Conservation (phyloP, 2,113 vertebrate species). For the Upupa epops region DNA sequence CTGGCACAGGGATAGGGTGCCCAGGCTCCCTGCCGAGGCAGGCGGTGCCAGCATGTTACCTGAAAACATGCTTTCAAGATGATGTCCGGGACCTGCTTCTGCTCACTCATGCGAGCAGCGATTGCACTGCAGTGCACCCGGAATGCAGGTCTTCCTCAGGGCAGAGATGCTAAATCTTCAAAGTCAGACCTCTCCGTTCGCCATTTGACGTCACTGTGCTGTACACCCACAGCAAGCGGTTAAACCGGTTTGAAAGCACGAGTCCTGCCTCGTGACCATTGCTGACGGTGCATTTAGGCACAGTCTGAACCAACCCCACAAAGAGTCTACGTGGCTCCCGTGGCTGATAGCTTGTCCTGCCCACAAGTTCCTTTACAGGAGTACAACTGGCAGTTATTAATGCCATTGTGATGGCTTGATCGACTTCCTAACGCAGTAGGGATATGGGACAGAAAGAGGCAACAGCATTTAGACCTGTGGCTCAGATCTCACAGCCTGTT, state of each 20-base stretch:
- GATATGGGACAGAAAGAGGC: neutral
- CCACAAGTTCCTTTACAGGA: neutral
- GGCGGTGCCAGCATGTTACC: neutral
- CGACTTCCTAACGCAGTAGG: neutral
- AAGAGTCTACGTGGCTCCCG: neutral
- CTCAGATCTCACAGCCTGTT: neutral
- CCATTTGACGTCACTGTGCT: neutral
- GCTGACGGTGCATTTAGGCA: neutral
- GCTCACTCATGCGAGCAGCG: neutral
- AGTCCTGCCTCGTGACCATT: neutral
- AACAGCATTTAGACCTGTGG: neutral
- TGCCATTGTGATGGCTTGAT: neutral
- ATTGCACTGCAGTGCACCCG: rapidly evolving
- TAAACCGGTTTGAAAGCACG: neutral
- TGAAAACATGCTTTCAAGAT: neutral
- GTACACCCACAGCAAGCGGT: neutral
- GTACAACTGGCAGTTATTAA: neutral
- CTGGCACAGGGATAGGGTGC: neutral
- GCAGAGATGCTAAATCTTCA: neutral
- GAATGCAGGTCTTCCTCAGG: rapidly evolving
- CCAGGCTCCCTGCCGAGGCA: neutral
- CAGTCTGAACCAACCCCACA: neutral
- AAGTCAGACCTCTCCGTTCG: neutral
- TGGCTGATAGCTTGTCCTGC: neutral
- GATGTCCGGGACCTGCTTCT: neutral